Evolutionary conservation across 2,113 vertebrate genomes (phyloP).

Genomic region (Picathartes gymnocephalus): DNA sequence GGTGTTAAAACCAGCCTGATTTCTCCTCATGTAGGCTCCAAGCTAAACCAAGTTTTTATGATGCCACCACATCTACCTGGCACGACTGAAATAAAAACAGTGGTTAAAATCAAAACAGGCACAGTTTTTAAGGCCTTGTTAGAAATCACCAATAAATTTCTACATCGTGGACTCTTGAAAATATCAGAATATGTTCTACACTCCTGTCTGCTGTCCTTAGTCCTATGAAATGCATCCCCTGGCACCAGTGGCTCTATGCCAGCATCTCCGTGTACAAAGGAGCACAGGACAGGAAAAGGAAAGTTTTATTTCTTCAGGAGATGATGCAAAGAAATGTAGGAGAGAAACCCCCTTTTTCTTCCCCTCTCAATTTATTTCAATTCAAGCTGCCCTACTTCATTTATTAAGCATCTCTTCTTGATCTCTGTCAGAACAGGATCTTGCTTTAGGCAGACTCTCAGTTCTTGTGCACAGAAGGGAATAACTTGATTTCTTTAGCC

Average conservation of each 20-base stretch:
- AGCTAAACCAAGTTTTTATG: background rate
- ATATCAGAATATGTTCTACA: background rate
- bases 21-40: background rate
- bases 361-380: background rate
- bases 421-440: background rate
- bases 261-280: fast-evolving
- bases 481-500: background rate
- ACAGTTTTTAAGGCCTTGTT: background rate
- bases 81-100: background rate
- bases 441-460: background rate
- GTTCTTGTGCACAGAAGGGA: background rate
- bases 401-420: background rate
- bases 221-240: background rate
- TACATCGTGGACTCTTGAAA: background rate
- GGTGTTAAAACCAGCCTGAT: background rate
- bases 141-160: fast-evolving
- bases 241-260: background rate
- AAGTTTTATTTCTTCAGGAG: background rate
- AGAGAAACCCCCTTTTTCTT: background rate
- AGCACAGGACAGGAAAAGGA: background rate
- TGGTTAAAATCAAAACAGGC: background rate
- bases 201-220: background rate
- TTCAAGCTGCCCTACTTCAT: background rate
- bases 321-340: background rate
- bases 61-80: background rate